Conservation (phyloP, 2,797 vertebrate species). For the Pseudotriccus pelzelni region DNA sequence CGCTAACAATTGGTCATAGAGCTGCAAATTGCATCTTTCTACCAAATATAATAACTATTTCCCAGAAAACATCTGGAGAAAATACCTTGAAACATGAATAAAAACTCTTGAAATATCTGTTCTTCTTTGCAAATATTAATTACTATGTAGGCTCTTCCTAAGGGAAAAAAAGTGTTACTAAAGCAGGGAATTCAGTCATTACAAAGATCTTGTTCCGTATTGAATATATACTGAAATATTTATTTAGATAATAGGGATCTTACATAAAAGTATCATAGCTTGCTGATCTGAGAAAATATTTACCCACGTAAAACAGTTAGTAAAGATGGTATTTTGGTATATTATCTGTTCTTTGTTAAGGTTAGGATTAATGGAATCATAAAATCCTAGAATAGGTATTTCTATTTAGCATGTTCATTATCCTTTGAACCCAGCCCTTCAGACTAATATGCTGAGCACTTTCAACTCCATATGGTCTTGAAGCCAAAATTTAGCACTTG, state of each 20-base stretch:
- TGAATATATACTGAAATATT: constrained; percentile 20
- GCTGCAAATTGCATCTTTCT: constrained; percentile 37
- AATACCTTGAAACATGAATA: constrained; percentile 56
- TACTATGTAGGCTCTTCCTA: background rate
- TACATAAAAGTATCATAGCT: background rate
- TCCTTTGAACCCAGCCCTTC: background rate
- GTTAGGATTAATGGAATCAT: background rate
- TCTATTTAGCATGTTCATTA: background rate
- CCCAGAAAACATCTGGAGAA: constrained; percentile 51
- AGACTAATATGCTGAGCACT: background rate
- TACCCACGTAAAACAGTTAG: background rate
- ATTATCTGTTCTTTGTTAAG: background rate
- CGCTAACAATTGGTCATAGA: constrained; percentile 55
- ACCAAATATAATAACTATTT: constrained; percentile 50
- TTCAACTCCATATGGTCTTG: background rate
- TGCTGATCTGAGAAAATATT: background rate
- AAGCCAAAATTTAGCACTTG: background rate
- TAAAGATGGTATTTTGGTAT: background rate
- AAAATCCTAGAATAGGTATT: background rate
- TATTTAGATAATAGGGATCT: constrained; percentile 1
- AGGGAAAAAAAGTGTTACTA: background rate
- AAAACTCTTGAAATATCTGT: constrained; percentile 22
- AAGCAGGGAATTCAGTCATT: constrained; percentile 20
- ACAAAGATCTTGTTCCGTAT: background rate
- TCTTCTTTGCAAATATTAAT: constrained; percentile 38